Evolutionary conservation across 2,888 invertebrate genomes (phyloP), one percentile per base, ranked within the genome.

Genomic region (Hyppa rectilinea): DNA sequence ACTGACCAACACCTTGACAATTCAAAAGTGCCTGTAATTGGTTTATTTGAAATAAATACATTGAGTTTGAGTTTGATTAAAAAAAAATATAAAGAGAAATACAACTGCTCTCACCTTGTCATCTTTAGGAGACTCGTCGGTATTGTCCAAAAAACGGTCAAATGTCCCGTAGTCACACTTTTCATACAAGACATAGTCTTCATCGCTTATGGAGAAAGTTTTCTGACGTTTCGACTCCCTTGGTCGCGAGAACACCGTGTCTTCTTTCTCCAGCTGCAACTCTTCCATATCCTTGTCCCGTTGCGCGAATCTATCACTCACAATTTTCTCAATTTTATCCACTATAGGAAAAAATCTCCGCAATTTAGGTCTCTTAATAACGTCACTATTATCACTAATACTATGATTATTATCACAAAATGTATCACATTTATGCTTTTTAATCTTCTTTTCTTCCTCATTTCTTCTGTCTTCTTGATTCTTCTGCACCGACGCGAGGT

Each of bases 361-460:
- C 81, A 96, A 82, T 74, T 94, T 96, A 45, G 96, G 96, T 87
- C 96, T 88, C 71, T 93, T 95, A 43, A 96, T 89, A 90, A 91
- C 73, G 86, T 88, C 90, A 69, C 83, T 87, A 85, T 84, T 88
- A 85, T 73, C 87, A 87, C 72, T 80, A 80, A 91, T 85, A 90
- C 84, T 88, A 90, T 81, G 87, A 87, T 79, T 81, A 85, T 87
- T 86, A 90, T 91, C 85, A 85, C 85, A 85, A 74, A 70, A 50
- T 56, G 70, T 95, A 95, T 96, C 96, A 95, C 95, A 96, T 94
- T 96, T 95, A 86, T 90, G 94, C 93, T 95, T 95, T 84, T 95
- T 94, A 76, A 92, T 86, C 85, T 89, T 86, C 72, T 91, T 92
- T 14, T 89, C 91, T 47, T 91, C 92, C 5, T 92, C 92, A 38